Evolutionary conservation across 2,797 vertebrate species (phyloP), one percentile per base, ranked within the genome.

Genomic region (Liparis tanakae): DNA sequence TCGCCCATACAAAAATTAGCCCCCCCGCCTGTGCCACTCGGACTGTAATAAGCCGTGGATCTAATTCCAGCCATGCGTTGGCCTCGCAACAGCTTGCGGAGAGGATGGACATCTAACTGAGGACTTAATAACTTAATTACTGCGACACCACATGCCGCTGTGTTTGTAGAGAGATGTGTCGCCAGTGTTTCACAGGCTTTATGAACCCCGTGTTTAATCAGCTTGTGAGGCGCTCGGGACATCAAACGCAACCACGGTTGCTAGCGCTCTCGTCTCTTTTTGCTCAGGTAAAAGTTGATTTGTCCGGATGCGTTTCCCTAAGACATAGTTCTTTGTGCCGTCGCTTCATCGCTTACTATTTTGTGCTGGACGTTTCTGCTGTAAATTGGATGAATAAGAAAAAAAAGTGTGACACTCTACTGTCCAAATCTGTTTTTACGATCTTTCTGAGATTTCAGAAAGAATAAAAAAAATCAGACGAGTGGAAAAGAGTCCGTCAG

Each of bases 31-130:
- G 79, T 84, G 81, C 82, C 65, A 14, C 74, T 82, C 68, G 1
- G 62, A 20, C 76, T 67, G 67, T 67, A 72, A 85, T 87, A 75
- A 70, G 66, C 81, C 4, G 71, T 71, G 76, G 77, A 72, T 87
- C 75, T 88, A 85, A 90, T 87, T 81, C 73, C 78, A 83, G 85
- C 59, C 79, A 83, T 83, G 79, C 75, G 85, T 87, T 90, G 73
- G 59, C 66, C 80, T 67, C 1, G n/a, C 77, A 77, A 70, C 82
- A 88, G 84, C 81, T 80, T 77, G 70, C 43, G 50, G 34, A 30
- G 73, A 82, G 70, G 78, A 85, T 70, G 82, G 85, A 80, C 67
- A 37, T 50, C 83, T 59, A 65, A 7, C 69, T 78, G 43, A 59
- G 62, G 78, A 80, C 79, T 76, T 86, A 81, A 85, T 76, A 82